Evolutionary conservation across 1,140 invertebrate genomes (phyloP), one percentile per base, ranked within the genome.

Genomic region (Drosophila bipectinata): DNA sequence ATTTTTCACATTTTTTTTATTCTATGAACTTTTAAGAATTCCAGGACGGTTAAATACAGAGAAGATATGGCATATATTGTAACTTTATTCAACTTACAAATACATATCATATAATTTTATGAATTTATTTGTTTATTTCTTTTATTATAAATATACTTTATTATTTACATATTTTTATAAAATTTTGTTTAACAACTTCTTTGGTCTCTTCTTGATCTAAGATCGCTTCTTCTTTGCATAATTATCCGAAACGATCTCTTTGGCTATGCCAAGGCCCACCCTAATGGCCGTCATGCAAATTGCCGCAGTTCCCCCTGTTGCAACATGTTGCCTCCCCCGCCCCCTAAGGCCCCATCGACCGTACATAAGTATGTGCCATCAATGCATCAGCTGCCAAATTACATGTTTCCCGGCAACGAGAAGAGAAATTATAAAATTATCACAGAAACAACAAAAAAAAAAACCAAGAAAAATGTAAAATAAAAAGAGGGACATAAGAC

Each of bases 371-470:
- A 69, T 55, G 54, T 68, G 53, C 60, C 57, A 48, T 60, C 64
- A 72, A 75, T 71, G 79, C 78, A 81, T 81, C 79, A 82, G 79
- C 79, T 77, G 74, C 57, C 58, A 81, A 81, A 81, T 81, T 81
- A 81, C 51, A 81, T 68, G 79, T 82, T 44, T 77, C 62, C 73
- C 21, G 21, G 56, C 57, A 44, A 61, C 72, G 26, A 37, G 34
- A 37, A 10, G 51, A 54, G 49, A 60, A 58, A 54, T 66, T 53
- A 57, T 69, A 74, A 59, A 68, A 79, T 68, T 79, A 79, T 75
- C 68, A 52, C 57, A 53, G 41, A 30, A 57, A 21, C 21, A 21
- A 3, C 21, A 21, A 62, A 66, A 55, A 54, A 18, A 18, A 56
- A 54, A 52, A 52, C 49, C 28, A 54, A 60, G 47, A 63, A 52